phyloP scores from a whole-genome alignment of 2,888 invertebrate genomes.

The Eupithecia insigniata region DNA sequence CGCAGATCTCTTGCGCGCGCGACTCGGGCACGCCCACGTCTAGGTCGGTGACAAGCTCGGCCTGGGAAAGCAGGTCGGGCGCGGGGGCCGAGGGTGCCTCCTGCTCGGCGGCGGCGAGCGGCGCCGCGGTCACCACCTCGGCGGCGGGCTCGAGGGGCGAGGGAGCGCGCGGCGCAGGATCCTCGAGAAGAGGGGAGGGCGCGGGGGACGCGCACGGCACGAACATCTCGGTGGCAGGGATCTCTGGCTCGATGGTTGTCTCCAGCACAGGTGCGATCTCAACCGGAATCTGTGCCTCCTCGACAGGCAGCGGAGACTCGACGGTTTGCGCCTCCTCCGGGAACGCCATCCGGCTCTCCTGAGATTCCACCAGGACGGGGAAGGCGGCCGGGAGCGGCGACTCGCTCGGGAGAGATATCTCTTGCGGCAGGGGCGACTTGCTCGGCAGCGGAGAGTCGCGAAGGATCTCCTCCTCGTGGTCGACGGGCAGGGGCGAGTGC shows the following conservation, averaged over 20 bases:
- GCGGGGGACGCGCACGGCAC: slow-evolving; percentile 11
- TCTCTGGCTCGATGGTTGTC: slow-evolving; percentile 5
- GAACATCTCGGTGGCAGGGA: neutral
- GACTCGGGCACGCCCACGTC: slow-evolving; percentile 74
- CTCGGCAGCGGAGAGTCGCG: slow-evolving; percentile 34
- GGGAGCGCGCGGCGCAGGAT: neutral
- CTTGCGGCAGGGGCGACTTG: slow-evolving; percentile 31
- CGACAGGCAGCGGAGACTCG: slow-evolving; percentile 48
- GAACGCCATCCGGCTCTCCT: slow-evolving; percentile 37
- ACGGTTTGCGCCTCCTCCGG: slow-evolving; percentile 22
- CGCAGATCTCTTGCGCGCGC: slow-evolving; percentile 79
- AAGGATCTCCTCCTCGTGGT: neutral
- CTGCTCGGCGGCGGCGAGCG: slow-evolving; percentile 27
- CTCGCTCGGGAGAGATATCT: slow-evolving; percentile 39
- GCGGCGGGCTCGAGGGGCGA: slow-evolving; percentile 29
- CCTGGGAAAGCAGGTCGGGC: slow-evolving; percentile 69
- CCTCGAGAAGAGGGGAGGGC: slow-evolving; percentile 41
- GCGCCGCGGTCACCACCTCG: slow-evolving; percentile 33
- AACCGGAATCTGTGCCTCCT: slow-evolving; percentile 37
- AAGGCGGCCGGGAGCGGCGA: slow-evolving; percentile 37
- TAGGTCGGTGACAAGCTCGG: slow-evolving; percentile 72
- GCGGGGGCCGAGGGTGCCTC: slow-evolving; percentile 54
- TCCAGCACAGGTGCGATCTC: neutral
- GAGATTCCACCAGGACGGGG: slow-evolving; percentile 40
- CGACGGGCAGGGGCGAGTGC: slow-evolving; percentile 30